Conservation (phyloP, 2,888 invertebrate genomes). For the Drosophila atripex region DNA sequence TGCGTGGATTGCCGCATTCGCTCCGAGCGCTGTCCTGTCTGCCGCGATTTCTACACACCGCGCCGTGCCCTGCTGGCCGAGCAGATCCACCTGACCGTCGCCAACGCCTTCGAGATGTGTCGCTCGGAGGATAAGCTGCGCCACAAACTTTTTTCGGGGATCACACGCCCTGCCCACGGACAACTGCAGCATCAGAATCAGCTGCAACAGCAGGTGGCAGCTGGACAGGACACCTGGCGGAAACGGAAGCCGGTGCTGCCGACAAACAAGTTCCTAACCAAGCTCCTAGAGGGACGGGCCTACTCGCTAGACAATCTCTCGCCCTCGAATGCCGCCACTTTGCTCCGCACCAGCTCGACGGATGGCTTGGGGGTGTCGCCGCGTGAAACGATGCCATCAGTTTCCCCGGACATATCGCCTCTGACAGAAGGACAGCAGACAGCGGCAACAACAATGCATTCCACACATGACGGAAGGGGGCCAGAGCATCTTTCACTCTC, state of each 20-base stretch:
- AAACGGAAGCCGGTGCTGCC: conserved; percentile 72
- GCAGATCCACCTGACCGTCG: conserved; percentile 85
- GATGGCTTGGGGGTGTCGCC: conserved; percentile 17
- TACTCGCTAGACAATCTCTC: conserved; percentile 85
- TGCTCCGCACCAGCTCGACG: conserved; percentile 41
- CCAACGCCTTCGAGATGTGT: conserved; percentile 84
- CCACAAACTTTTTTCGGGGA: conserved; percentile 40
- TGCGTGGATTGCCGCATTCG: conserved; percentile 87
- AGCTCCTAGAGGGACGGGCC: conserved; percentile 84
- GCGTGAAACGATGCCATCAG: conserved; percentile 8
- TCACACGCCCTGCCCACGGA: conserved; percentile 20
- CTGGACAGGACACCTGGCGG: conserved; percentile 20
- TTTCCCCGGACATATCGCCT: background rate
- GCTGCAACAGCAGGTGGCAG: conserved; percentile 2
- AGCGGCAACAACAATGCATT: conserved; percentile 17
- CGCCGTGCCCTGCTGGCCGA: conserved; percentile 85
- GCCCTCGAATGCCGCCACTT: conserved; percentile 50
- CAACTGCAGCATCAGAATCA: conserved; percentile 1
- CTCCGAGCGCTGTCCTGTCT: conserved; percentile 87
- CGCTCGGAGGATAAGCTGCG: conserved; percentile 84
- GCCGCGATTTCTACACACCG: conserved; percentile 85
- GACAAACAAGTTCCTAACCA: conserved; percentile 85
- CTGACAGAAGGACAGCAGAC: background rate
- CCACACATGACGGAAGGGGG: conserved; percentile 38
- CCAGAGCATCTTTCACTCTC: conserved; percentile 83